Base-by-base conservation (phyloP, 2,113 vertebrate genomes). In the Phocoena sinus region DNA sequence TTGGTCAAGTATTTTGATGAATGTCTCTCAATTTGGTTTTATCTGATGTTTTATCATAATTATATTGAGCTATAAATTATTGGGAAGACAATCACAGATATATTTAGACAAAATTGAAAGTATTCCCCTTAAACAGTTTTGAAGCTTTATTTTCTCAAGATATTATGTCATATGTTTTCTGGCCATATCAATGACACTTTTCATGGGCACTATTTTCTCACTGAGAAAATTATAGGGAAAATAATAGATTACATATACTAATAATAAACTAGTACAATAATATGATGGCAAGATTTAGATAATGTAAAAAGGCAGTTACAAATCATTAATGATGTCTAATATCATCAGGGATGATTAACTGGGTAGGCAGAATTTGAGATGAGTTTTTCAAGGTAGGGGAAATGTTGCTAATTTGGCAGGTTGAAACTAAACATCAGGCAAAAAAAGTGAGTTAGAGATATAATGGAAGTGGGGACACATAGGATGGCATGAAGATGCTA, bases 1-100 rank as follows among this genome's bases (percentile, higher is more conserved):
- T 36, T 88, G 58, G 65, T 94, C 65, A 95, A 65, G 14, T 65
- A 89, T 65, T 95, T 95, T 86, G 76, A 85, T 89, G 33, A 94
- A 71, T 96, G 21, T 1, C 6, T 31, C 31, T 81, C 41, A 58
- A 31, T 95, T 80, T 93, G 10, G 13, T 68, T 86, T 96, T 38
- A 84, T 58, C 12, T 91, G 36, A 62, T 80, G 7, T 41, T 53
- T 44, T 92, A 7, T 58, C 11, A 89, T 60, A 95, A 82, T 70
- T 81, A 81, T 13, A 95, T 82, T 86, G 62, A 89, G 7, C 4
- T 91, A 67, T 65, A 41, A 87, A 88, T 91, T 84, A 85, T 76
- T 71, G 28, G 26, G 86, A 68, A 81, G 8, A 81, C 13, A 76
- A 50, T 76, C 33, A 71, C 2, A 58, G 23, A 53, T 65, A 17